Evolutionary conservation across 1,140 invertebrate genomes (phyloP), one percentile per base, ranked within the genome.

Genomic region (Dendrolimus punctatus): DNA sequence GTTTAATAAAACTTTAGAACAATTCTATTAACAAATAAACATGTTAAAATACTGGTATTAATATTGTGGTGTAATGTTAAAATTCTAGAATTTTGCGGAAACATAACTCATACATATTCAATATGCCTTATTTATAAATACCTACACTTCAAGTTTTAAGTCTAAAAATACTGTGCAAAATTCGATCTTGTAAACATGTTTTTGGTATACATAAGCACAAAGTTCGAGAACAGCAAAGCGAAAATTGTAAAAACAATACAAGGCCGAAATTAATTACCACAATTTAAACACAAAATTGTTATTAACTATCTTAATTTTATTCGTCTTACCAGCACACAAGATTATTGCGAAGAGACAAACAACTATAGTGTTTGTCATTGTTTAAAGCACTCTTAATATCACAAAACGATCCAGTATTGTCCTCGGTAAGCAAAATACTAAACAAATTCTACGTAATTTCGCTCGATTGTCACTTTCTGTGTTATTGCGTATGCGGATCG

Each of bases 401-500:
- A 51, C 48, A 45, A 44, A 51, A 56, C 46, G 40, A 57, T 66
- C 61, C 62, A 61, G 53, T 55, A 70, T 64, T 52, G 51, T 60
- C 56, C 45, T 58, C 53, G 49, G 57, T 57, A 47, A 43, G 39
- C 40, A 58, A 67, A 70, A 69, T 60, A 75, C 64, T 74, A 76
- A 76, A 65, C 61, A 72, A 62, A 73, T 66, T 76, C 71, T 60
- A 53, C 46, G 68, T 48, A 80, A 79, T 79, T 80, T 82, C 73
- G 76, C 77, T 81, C 77, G 69, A 65, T n/a, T n/a, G n/a, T n/a
- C n/a, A n/a, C n/a, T 78, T 75, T 73, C 60, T 59, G 73, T 73
- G 57, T 73, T 73, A 80, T 76, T 82, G 77, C 80, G 80, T 85
- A n/a, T n/a, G n/a, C n/a, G n/a, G n/a, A 80, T 76, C 53, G 64